Conservation (phyloP, 2,797 vertebrate genomes). For the Pangasius sanitwongsei region DNA sequence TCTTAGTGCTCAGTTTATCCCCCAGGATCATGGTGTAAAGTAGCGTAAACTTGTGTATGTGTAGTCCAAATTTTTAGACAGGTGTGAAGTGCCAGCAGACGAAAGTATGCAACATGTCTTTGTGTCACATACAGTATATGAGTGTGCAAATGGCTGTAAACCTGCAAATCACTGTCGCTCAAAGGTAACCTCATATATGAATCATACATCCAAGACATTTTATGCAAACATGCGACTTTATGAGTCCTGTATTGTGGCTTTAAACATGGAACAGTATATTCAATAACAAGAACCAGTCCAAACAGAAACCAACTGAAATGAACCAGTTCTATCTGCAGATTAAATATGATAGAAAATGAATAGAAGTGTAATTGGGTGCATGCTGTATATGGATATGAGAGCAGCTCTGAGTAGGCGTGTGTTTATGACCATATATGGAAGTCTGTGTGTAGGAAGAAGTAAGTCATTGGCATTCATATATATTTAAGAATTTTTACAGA, state of each 20-base stretch:
- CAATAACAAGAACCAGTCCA: not conserved
- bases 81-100: not conserved
- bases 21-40: not conserved
- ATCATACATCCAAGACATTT: not conserved
- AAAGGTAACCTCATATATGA: not conserved
- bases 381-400: not conserved
- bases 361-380: not conserved
- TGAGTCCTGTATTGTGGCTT: not conserved
- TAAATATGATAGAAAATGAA: not conserved
- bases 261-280: not conserved
- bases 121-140: not conserved
- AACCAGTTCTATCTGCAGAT: not conserved
- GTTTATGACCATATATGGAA: not conserved
- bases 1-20: not conserved
- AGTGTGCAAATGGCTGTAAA: not conserved
- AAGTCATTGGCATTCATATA: not conserved
- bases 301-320: not conserved
- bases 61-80: not conserved
- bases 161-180: not conserved
- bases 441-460: not conserved
- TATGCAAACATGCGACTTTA: not conserved
- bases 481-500: not conserved
- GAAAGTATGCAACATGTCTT: not conserved
- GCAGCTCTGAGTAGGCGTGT: not conserved
- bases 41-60: not conserved